Percentiles rank a stretch among this genome's conserved stretches.
These are phyloP conservation scores for Silurus lanzhouensis DNA, from an alignment of 2,797 vertebrate genomes.

Conservation along the genomic window DNA sequence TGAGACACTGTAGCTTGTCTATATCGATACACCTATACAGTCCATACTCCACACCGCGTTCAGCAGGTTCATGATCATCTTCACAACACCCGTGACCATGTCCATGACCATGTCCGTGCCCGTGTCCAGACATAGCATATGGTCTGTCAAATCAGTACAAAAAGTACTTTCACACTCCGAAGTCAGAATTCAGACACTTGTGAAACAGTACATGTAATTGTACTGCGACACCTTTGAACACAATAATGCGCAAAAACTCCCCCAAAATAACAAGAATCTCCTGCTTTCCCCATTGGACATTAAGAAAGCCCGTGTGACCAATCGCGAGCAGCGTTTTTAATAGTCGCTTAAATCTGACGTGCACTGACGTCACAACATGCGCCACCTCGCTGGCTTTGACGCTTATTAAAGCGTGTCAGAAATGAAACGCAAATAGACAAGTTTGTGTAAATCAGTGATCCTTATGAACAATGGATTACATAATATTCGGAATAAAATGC, in stretches of 20 bases:
- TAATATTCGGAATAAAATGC: background rate
- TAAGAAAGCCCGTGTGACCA: background rate
- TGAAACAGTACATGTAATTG: background rate
- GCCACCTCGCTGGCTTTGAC: background rate
- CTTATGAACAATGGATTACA: background rate
- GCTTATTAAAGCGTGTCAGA: background rate
- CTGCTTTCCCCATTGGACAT: conserved; percentile 30
- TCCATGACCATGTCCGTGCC: conserved; percentile 76
- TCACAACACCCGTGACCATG: conserved; percentile 76
- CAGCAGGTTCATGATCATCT: conserved; percentile 84
- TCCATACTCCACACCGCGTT: conserved; percentile 84
- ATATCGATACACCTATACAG: conserved; percentile 87
- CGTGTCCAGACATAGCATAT: conserved; percentile 73
- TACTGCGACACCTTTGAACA: background rate
- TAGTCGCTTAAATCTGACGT: conserved; percentile 1
- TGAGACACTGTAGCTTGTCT: conserved; percentile 91
- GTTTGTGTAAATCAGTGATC: background rate
- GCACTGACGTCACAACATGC: background rate
- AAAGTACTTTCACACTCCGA: conserved; percentile 2
- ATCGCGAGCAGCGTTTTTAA: background rate
- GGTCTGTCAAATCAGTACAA: conserved; percentile 1
- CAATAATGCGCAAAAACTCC: background rate
- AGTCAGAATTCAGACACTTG: background rate
- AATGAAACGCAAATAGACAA: background rate
- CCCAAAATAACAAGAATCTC: conserved; percentile 1